phyloP scores from a whole-genome alignment of 2,888 invertebrate genomes.

The Drosophila dives region DNA sequence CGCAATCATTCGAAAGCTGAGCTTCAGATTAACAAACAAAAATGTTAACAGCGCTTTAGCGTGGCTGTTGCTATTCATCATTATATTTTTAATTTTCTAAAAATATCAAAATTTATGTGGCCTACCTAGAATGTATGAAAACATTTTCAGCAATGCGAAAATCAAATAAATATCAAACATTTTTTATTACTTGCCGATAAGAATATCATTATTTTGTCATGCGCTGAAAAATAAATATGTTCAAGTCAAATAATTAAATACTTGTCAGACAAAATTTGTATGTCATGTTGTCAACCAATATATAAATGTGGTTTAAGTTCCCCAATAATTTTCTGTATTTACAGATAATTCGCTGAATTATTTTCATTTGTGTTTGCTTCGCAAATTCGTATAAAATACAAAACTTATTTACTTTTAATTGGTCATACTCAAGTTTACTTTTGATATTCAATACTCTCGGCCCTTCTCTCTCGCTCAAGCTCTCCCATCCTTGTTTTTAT shows the following conservation, averaged over 20 bases:
- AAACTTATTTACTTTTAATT: constrained; percentile 9
- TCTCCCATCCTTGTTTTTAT: background rate
- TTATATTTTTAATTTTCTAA: background rate
- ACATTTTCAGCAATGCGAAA: background rate
- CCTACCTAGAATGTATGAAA: background rate
- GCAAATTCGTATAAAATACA: constrained; percentile 8
- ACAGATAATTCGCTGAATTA: background rate
- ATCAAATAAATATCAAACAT: background rate
- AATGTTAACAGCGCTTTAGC: constrained; percentile 1
- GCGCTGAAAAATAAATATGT: background rate
- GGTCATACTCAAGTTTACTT: background rate
- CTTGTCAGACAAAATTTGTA: background rate
- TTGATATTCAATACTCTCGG: constrained; percentile 5
- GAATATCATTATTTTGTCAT: background rate
- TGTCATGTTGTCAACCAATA: background rate
- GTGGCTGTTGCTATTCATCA: background rate
- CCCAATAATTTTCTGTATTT: constrained; percentile 13
- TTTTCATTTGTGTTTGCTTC: background rate
- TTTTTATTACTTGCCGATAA: background rate
- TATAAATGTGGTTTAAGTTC: background rate
- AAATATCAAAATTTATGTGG: background rate
- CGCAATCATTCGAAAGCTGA: constrained; percentile 20
- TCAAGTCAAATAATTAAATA: background rate
- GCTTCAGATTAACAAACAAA: constrained; percentile 23
- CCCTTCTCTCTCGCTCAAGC: background rate